These are phyloP conservation scores for Limnodromus scolopaceus DNA, from an alignment of 2,797 vertebrate genomes.

Conservation along the genomic window DNA sequence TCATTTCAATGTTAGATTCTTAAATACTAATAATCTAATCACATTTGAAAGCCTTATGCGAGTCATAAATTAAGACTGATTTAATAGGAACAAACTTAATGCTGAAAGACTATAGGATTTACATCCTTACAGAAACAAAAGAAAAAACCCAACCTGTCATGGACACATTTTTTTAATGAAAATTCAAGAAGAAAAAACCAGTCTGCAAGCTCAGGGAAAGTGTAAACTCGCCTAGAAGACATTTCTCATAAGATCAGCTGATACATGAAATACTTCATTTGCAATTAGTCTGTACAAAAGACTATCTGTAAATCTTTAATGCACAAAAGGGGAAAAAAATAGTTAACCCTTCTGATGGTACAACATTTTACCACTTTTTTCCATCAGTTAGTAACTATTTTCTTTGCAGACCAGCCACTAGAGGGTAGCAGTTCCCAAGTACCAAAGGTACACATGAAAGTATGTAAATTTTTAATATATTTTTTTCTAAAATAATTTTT, in stretches of 20 bases:
- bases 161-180: not conserved
- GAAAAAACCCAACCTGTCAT: not conserved
- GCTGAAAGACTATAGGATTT: not conserved
- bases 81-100: not conserved
- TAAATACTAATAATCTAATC: slow-evolving; percentile 1
- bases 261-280: not conserved
- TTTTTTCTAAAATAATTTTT: not conserved
- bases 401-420: slow-evolving; percentile 38
- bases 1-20: not conserved
- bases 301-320: not conserved
- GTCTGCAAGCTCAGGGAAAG: not conserved
- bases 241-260: not conserved
- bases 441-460: not conserved
- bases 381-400: not conserved
- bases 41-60: not conserved
- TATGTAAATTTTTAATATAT: rapidly evolving
- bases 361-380: not conserved
- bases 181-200: not conserved
- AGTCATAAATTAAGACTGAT: not conserved
- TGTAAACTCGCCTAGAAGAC: not conserved
- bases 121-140: not conserved
- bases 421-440: slow-evolving; percentile 59
- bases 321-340: not conserved
- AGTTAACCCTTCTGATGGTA: not conserved
- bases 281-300: not conserved